Conservation (phyloP, 2,888 invertebrate species). For the Scaptomyza reducta region DNA sequence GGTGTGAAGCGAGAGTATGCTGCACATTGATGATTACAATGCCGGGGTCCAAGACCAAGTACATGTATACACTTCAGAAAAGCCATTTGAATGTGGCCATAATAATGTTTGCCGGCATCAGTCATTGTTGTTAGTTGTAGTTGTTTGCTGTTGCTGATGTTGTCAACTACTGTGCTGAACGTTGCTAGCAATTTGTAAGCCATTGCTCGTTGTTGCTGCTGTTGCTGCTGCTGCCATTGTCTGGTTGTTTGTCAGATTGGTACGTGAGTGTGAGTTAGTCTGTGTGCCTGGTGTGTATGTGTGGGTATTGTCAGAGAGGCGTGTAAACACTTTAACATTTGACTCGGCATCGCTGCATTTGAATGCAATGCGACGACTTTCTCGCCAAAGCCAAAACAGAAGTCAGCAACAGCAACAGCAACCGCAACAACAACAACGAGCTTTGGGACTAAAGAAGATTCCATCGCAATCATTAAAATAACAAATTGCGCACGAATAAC, state of each 20-base stretch:
- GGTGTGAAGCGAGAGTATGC: background rate
- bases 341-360: conserved; percentile 47
- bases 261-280: conserved; percentile 20
- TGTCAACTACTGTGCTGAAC: conserved; percentile 60
- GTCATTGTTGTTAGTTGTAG: conserved; percentile 21
- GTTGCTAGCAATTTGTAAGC: conserved; percentile 58
- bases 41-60: conserved; percentile 29
- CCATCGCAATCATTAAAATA: conserved; percentile 79
- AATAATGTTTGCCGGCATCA: conserved; percentile 41
- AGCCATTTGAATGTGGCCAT: conserved; percentile 38
- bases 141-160: conserved; percentile 36
- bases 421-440: conserved; percentile 7
- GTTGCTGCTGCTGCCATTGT: conserved; percentile 47
- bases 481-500: conserved; percentile 77
- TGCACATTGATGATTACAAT: conserved; percentile 49
- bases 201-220: conserved; percentile 36
- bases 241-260: conserved; percentile 68
- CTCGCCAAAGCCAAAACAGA: conserved; percentile 58
- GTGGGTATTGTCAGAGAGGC: conserved; percentile 55
- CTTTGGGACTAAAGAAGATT: conserved; percentile 48
- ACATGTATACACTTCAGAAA: conserved; percentile 33
- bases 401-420: conserved; percentile 31
- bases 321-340: conserved; percentile 63
- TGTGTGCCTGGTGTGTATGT: conserved; percentile 32
- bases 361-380: conserved; percentile 50